A percentile compares a stretch with the other conserved stretches of the same genome.
Conservation (phyloP, 2,113 vertebrate species). For the Delphinapterus leucas region DNA sequence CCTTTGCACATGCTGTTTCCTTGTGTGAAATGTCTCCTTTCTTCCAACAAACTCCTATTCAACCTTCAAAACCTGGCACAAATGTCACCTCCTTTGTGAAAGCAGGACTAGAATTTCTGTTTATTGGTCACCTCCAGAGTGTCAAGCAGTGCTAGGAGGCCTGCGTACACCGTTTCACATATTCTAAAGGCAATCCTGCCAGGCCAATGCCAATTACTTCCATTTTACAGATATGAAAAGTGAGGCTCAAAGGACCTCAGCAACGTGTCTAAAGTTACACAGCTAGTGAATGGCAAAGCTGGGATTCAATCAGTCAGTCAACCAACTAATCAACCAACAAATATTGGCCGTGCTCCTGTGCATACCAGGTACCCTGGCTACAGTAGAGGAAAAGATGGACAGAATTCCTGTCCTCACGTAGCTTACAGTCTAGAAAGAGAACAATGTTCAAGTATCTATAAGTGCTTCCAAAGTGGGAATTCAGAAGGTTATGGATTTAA, state of each 20-base stretch:
- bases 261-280: not conserved
- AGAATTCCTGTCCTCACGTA: not conserved
- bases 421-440: not conserved
- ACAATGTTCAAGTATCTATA: not conserved
- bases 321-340: not conserved
- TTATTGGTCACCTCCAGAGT: not conserved
- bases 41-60: not conserved
- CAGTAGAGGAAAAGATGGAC: not conserved
- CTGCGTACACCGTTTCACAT: rapidly evolving
- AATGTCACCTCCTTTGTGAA: not conserved
- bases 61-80: not conserved
- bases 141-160: not conserved
- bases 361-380: not conserved
- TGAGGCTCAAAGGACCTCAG: not conserved
- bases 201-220: not conserved
- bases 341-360: not conserved
- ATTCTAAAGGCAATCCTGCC: not conserved
- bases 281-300: not conserved
- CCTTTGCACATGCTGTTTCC: not conserved
- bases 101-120: not conserved
- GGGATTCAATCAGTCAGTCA: not conserved
- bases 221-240: not conserved
- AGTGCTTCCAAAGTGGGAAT: not conserved
- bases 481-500: not conserved
- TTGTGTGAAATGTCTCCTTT: not conserved